A percentile compares a stretch with the other conserved stretches of the same genome.
Evolutionary conservation across 2,888 invertebrate genomes (phyloP).

Genomic region (Drosophila kanekoi): DNA sequence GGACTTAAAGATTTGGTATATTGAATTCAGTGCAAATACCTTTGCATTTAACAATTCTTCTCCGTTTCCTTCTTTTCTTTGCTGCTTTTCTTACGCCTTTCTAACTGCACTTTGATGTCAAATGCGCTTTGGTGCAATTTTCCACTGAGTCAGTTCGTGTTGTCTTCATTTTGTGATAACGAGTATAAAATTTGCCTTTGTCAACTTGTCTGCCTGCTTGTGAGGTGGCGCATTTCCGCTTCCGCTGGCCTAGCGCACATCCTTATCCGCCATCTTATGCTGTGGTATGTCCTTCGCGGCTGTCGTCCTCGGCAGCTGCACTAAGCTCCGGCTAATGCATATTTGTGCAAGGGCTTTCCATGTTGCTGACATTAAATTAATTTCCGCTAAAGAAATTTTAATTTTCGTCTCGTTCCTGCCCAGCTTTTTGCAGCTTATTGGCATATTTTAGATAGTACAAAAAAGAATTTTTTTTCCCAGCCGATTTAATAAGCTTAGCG

Average conservation of each 20-base stretch:
- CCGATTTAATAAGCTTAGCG: constrained; percentile 41
- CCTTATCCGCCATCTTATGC: constrained; percentile 22
- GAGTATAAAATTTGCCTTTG: constrained; percentile 49
- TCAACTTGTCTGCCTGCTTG: constrained; percentile 49
- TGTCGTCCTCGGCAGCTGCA: constrained; percentile 25
- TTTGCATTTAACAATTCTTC: constrained; percentile 19
- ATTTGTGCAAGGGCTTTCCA: constrained; percentile 68
- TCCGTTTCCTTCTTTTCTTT: constrained; percentile 10
- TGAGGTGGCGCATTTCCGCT: constrained; percentile 42
- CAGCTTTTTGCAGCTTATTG: constrained; percentile 57
- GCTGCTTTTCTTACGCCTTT: constrained; percentile 16
- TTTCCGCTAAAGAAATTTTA: constrained; percentile 73
- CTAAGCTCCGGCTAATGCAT: constrained; percentile 75
- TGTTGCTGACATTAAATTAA: constrained; percentile 77
- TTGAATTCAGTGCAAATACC: constrained; percentile 51
- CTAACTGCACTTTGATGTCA: constrained; percentile 26
- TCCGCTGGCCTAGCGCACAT: constrained; percentile 45
- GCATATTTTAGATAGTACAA: constrained; percentile 61
- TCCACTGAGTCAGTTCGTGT: constrained; percentile 33
- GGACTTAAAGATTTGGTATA: constrained; percentile 49
- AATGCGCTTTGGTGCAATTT: constrained; percentile 58
- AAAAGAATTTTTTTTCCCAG: constrained; percentile 21
- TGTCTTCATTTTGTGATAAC: constrained; percentile 26
- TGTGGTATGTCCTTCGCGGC: constrained; percentile 3
- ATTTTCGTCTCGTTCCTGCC: constrained; percentile 27